Conservation (phyloP, 2,888 invertebrate species). For the Apomyelois bistriatella region DNA sequence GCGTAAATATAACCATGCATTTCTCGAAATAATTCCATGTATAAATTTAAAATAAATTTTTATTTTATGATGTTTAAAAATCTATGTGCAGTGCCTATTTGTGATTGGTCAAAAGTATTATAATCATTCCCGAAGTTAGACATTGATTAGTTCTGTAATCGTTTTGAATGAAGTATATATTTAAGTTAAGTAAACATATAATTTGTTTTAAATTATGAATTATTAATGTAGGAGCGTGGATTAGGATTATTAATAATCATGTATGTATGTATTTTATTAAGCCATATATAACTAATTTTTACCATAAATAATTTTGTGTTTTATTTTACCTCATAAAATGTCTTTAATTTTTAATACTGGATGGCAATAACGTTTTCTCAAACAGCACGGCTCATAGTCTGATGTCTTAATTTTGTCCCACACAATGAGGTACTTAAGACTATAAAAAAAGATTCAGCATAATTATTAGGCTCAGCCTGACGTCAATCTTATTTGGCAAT, state of each 20-base stretch:
- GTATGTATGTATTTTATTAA: slow-evolving; percentile 61
- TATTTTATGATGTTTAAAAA: neutral
- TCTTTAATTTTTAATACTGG: neutral
- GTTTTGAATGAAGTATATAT: slow-evolving; percentile 43
- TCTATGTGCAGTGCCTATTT: neutral
- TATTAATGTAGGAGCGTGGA: slow-evolving; percentile 34
- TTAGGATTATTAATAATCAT: slow-evolving; percentile 49
- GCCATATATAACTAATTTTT: slow-evolving; percentile 46
- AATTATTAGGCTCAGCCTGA: too few species aligned
- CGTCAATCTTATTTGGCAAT: too few species aligned
- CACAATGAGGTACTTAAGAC: too few species aligned
- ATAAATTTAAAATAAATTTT: slow-evolving; percentile 13
- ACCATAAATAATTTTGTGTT: slow-evolving; percentile 27
- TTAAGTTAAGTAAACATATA: slow-evolving; percentile 36
- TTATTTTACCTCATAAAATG: slow-evolving; percentile 12
- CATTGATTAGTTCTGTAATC: slow-evolving; percentile 28
- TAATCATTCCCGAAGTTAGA: slow-evolving; percentile 31
- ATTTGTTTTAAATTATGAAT: slow-evolving; percentile 49
- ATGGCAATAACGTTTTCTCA: too few species aligned
- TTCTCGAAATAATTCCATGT: slow-evolving; percentile 23
- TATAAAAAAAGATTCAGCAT: too few species aligned
- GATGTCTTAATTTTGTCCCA: too few species aligned
- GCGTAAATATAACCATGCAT: slow-evolving; percentile 26
- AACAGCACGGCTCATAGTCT: too few species aligned
- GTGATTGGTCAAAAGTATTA: slow-evolving; percentile 29